Evolutionary conservation across 2,113 vertebrate genomes (phyloP).

Genomic region (Lamprotornis superbus): DNA sequence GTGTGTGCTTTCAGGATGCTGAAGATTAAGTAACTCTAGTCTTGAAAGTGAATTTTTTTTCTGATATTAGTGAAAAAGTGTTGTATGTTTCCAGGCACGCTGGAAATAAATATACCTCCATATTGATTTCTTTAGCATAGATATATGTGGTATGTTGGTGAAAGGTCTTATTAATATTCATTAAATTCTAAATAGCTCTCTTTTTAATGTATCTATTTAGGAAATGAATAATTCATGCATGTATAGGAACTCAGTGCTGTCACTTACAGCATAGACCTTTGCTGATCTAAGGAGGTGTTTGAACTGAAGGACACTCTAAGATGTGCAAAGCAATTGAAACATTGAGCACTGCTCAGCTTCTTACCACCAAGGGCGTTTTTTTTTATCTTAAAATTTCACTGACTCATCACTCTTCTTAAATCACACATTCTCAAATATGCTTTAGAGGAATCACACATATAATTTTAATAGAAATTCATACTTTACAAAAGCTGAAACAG

Average conservation of each 20-base stretch:
- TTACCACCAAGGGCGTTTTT: not conserved
- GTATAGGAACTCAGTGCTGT: slow-evolving; percentile 40
- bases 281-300: slow-evolving; percentile 35
- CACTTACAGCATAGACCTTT: slow-evolving; percentile 42
- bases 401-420: slow-evolving; percentile 11
- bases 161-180: slow-evolving; percentile 62
- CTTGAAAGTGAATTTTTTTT: slow-evolving; percentile 11
- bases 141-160: slow-evolving; percentile 15
- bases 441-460: not conserved
- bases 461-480: not conserved
- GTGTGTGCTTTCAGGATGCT: not conserved
- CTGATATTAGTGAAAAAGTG: not conserved
- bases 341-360: not conserved
- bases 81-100: not conserved
- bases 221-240: slow-evolving; percentile 63
- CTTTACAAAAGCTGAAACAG: not conserved
- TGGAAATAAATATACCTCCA: slow-evolving; percentile 26
- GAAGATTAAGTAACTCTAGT: slow-evolving; percentile 20
- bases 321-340: slow-evolving; percentile 17
- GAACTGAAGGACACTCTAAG: slow-evolving; percentile 45
- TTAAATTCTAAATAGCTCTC: slow-evolving; percentile 47
- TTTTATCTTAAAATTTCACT: not conserved
- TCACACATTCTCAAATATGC: not conserved
- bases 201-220: slow-evolving; percentile 60
- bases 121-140: slow-evolving; percentile 37